Conservation (phyloP, 2,113 vertebrate species). For the Motacilla tschutschensis region DNA sequence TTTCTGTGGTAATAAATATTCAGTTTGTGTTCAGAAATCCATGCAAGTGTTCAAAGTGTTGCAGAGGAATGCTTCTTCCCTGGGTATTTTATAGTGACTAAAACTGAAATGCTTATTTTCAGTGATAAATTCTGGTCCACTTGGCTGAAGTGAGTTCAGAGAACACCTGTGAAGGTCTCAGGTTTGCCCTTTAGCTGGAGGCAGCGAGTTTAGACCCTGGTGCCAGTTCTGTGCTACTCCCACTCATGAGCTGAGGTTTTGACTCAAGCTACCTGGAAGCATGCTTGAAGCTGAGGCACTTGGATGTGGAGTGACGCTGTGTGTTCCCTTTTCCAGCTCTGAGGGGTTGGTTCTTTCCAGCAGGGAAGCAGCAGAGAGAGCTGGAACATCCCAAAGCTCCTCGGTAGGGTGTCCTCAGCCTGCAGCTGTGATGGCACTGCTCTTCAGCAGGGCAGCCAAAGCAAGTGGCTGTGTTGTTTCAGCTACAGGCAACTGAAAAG, state of each 20-base stretch:
- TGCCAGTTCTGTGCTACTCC: not conserved
- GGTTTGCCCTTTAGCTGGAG: not conserved
- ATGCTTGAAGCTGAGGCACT: not conserved
- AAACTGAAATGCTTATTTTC: not conserved
- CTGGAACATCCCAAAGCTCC: not conserved
- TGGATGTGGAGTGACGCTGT: rapidly evolving
- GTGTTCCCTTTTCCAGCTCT: not conserved
- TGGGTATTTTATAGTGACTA: not conserved
- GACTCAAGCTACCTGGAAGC: not conserved
- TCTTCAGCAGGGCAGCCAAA: conserved; percentile 18
- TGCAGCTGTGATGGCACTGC: not conserved
- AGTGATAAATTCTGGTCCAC: not conserved
- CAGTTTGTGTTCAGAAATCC: not conserved
- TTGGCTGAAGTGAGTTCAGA: not conserved
- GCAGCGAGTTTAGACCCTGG: rapidly evolving
- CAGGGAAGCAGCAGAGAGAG: not conserved
- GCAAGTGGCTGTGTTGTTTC: conserved; percentile 37
- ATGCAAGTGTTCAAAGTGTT: not conserved
- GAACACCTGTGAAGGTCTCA: not conserved
- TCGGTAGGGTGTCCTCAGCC: not conserved
- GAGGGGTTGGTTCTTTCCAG: not conserved
- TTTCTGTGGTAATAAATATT: not conserved
- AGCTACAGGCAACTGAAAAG: conserved; percentile 48
- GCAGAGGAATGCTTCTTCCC: not conserved
- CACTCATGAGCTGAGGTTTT: not conserved